Percentiles rank a stretch among this genome's conserved stretches.
phyloP scores from a whole-genome alignment of 2,113 vertebrate genomes.

The Microcebus ravelobensis region DNA sequence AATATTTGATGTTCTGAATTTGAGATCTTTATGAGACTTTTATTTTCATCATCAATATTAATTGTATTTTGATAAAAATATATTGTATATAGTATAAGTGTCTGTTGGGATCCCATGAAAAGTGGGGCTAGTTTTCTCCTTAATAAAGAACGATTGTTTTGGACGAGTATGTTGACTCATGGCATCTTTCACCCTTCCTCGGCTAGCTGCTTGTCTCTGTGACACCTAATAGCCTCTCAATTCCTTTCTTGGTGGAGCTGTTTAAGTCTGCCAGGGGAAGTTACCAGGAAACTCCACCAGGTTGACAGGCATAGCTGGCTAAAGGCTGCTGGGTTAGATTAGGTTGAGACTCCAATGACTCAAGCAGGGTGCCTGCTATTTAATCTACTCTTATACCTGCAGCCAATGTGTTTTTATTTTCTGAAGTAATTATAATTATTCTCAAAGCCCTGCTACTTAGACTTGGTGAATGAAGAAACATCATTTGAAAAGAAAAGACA shows the following conservation, averaged over 20 bases:
- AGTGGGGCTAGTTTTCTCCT: not conserved
- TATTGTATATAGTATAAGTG: not conserved
- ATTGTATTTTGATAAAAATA: conserved; percentile 22
- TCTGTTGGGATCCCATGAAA: not conserved
- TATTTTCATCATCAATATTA: not conserved
- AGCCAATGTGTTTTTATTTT: not conserved
- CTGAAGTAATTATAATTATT: not conserved
- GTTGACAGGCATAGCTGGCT: not conserved
- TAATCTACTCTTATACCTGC: not conserved
- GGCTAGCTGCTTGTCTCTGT: not conserved
- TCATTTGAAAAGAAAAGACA: conserved; percentile 9
- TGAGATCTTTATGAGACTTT: not conserved
- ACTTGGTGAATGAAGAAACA: not conserved
- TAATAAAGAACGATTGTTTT: not conserved
- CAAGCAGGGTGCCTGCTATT: not conserved
- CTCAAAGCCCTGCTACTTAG: not conserved
- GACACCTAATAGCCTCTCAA: not conserved
- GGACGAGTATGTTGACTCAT: not conserved
- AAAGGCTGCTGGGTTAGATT: not conserved
- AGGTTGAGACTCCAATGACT: not conserved
- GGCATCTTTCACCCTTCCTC: not conserved
- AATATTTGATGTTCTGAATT: not conserved
- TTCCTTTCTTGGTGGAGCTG: not conserved
- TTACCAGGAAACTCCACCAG: not conserved
- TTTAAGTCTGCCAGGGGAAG: not conserved